Conservation (phyloP, 2,113 vertebrate species). For the Sialia sialis region DNA sequence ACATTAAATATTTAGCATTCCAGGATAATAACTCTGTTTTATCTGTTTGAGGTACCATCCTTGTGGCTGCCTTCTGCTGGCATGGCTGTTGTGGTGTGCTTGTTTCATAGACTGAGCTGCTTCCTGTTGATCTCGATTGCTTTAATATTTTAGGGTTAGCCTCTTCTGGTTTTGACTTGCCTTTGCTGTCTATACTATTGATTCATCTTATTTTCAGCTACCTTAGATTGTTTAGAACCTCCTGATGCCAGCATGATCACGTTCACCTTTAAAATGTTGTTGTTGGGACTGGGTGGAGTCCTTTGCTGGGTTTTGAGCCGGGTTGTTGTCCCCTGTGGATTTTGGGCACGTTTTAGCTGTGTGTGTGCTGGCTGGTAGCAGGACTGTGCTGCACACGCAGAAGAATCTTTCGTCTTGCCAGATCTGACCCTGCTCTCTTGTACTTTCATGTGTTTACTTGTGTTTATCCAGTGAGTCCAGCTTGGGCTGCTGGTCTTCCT, state of each 20-base stretch:
- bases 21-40: background rate
- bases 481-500: background rate
- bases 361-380: accelerated
- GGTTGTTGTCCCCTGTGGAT: background rate
- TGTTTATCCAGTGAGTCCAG: background rate
- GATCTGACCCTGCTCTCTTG: background rate
- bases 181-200: background rate
- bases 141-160: background rate
- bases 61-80: background rate
- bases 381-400: background rate
- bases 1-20: conserved; percentile 29
- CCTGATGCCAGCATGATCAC: background rate
- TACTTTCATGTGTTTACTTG: background rate
- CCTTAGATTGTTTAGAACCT: background rate
- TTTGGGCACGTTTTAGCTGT: accelerated
- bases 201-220: background rate
- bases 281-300: background rate
- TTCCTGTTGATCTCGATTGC: background rate
- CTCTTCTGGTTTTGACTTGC: background rate
- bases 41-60: background rate
- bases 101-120: background rate
- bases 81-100: background rate
- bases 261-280: background rate
- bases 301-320: background rate
- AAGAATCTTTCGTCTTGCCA: background rate